Evolutionary conservation across 2,888 invertebrate genomes (phyloP).

Genomic region (Parelbella ahira): DNA sequence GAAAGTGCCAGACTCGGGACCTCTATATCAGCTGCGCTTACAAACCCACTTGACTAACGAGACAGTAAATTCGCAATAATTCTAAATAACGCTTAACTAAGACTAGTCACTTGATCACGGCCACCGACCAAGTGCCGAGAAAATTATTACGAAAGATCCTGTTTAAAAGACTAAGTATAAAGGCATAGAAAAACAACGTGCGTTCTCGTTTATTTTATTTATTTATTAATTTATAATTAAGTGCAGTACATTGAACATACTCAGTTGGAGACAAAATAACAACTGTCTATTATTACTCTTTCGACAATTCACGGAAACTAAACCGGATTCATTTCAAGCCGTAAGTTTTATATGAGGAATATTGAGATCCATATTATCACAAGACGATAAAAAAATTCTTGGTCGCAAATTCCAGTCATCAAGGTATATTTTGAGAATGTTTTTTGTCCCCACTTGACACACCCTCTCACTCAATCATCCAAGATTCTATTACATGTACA

Average conservation of each 20-base stretch:
- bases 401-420: conserved; percentile 45
- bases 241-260: conserved; percentile 67
- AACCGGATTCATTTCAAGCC: conserved; percentile 30
- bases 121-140: no score
- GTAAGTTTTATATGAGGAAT: conserved; percentile 42
- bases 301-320: conserved; percentile 26
- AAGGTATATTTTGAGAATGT: conserved; percentile 24
- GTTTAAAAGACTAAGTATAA: no score
- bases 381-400: conserved; percentile 44
- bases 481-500: conserved; percentile 21
- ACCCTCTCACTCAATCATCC: conserved; percentile 37
- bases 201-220: conserved; percentile 53
- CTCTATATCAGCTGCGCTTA: no score
- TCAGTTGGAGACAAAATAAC: conserved; percentile 65
- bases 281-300: conserved; percentile 32
- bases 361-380: conserved; percentile 71
- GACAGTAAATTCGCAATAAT: no score
- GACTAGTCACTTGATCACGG: no score
- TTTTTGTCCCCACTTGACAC: conserved; percentile 62
- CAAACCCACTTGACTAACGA: no score
- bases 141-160: no score
- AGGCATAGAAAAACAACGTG: conserved; percentile 43
- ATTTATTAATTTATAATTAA: conserved; percentile 74
- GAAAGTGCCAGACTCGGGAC: no score
- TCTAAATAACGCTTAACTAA: no score